A percentile compares a stretch with the other conserved stretches of the same genome.
phyloP scores from a whole-genome alignment of 2,113 vertebrate genomes.

The Halcyon malimbica region DNA sequence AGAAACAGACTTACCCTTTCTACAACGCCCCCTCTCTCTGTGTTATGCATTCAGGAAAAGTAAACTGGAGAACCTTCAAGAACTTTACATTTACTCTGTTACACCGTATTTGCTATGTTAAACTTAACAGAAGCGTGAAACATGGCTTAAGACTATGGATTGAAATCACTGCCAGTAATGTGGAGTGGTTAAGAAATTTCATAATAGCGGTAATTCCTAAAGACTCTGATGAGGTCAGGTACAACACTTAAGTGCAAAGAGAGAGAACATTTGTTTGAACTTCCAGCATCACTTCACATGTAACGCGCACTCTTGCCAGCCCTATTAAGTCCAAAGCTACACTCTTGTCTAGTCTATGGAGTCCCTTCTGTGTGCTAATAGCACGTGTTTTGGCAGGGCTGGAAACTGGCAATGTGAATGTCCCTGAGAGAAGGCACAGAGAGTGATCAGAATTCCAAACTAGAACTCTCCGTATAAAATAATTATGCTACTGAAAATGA shows the following conservation, averaged over 20 bases:
- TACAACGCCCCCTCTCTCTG: fast-evolving
- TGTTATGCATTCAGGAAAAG: neutral
- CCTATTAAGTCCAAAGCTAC: neutral
- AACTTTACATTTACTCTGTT: neutral
- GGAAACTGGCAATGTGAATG: neutral
- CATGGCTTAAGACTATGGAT: neutral
- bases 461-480: neutral
- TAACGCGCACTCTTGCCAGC: fast-evolving
- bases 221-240: neutral
- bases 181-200: neutral
- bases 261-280: neutral
- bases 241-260: neutral
- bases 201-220: neutral
- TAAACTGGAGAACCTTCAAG: neutral
- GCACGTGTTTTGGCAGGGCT: neutral
- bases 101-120: neutral
- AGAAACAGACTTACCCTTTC: neutral
- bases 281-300: neutral
- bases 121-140: neutral
- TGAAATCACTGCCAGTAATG: neutral
- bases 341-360: neutral
- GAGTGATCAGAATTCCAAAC: neutral
- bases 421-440: neutral
- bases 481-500: neutral
- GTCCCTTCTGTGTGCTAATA: neutral